phyloP scores from a whole-genome alignment of 2,113 vertebrate species.

The Oryzias javanicus region DNA sequence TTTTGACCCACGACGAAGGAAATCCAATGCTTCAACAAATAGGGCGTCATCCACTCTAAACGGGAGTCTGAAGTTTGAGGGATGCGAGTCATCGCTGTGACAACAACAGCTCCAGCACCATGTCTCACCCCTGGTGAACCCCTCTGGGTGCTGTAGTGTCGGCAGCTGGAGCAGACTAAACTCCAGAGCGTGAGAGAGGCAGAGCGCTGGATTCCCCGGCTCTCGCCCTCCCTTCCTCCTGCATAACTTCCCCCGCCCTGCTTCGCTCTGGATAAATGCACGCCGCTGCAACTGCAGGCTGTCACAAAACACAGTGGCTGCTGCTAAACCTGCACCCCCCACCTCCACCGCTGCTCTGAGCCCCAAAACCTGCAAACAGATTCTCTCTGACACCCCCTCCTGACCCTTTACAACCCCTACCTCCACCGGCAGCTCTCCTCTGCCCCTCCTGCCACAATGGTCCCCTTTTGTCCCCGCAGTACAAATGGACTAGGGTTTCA shows the following conservation, averaged over 20 bases:
- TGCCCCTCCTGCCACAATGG: slow-evolving; percentile 60
- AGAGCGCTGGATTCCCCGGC: slow-evolving; percentile 56
- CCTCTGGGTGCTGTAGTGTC: slow-evolving; percentile 37
- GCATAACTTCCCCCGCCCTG: slow-evolving; percentile 61
- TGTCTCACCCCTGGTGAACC: slow-evolving; percentile 10
- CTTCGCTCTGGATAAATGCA: slow-evolving; percentile 71
- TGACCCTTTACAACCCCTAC: slow-evolving; percentile 62
- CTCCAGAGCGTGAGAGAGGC: slow-evolving; percentile 74
- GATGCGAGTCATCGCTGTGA: slow-evolving; percentile 37
- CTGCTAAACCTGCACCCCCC: slow-evolving; percentile 56
- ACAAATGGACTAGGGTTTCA: slow-evolving; percentile 80
- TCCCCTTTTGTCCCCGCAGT: slow-evolving; percentile 72
- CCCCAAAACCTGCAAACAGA: slow-evolving; percentile 43
- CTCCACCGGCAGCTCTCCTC: slow-evolving; percentile 52
- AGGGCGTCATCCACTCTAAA: slow-evolving; percentile 26
- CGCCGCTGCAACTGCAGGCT: slow-evolving; percentile 68
- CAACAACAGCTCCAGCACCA: slow-evolving; percentile 35
- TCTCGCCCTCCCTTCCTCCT: slow-evolving; percentile 47
- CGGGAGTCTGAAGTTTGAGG: slow-evolving; percentile 9
- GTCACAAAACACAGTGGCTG: slow-evolving; percentile 55
- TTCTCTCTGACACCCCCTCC: slow-evolving; percentile 37
- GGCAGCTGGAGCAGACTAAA: slow-evolving; percentile 68
- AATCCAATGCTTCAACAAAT: slow-evolving; percentile 12
- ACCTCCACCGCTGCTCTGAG: slow-evolving; percentile 8
- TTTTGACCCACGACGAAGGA: slow-evolving; percentile 61